Evolutionary conservation across 2,113 vertebrate species (phyloP), one percentile per base, ranked within the genome.

Genomic region (Callopanchax toddi): DNA sequence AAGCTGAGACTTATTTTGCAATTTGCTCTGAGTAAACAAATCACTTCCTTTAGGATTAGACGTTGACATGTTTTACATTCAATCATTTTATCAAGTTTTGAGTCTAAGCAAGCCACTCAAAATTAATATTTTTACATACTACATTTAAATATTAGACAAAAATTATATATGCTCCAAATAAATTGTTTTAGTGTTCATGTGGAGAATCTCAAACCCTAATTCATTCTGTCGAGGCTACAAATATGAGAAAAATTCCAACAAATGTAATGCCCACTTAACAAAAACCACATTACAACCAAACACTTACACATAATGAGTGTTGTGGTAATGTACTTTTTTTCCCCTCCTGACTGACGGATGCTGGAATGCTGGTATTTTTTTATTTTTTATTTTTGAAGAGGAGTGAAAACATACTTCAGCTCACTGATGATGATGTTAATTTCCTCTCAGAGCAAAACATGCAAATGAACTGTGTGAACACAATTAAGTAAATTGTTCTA

Each of bases 331-430:
- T 88, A 75, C 70, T 81, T 70, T 70, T 54, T 21, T 16, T 21
- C 50, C 42, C 2, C 42, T 44, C 3, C 68, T 73, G 69, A 83
- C 73, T 86, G 79, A 87, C 79, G 63, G 81, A 77, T 64, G 77
- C 65, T 77, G 76, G 65, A 72, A 81, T 65, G 64, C 66, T 85
- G 83, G n/a, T n/a, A n/a, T n/a, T 81, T 82, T 80, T 84, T 64
- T 60, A 61, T 69, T 51, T 42, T 20, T 82, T 83, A 80, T 84
- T 83, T 82, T 70, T 90, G 84, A 89, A 92, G 87, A 90, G 89
- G 81, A 83, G 68, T 86, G 74, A 89, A 91, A 92, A 90, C 90
- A 90, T 79, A 89, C 89, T 91, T 90, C 79, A 90, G 79, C 75
- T 80, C 78, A 71, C 68, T 78, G 79, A 67, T 87, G 87, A 86